A percentile compares a stretch with the other conserved stretches of the same genome.
phyloP scores from a whole-genome alignment of 2,888 invertebrate species.

The Tenthredo livida region DNA sequence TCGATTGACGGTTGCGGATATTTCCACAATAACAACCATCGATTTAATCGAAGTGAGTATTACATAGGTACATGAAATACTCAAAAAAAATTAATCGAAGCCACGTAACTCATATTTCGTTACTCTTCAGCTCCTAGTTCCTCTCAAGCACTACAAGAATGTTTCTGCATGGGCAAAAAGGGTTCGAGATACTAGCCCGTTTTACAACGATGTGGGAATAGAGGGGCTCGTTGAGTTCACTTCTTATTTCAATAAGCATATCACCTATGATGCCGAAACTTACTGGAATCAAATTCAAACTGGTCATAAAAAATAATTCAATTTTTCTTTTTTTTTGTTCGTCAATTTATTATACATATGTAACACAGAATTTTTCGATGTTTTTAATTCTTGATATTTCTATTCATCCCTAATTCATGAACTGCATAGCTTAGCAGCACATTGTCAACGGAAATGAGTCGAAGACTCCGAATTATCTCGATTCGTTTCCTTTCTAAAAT shows the following conservation, averaged over 20 bases:
- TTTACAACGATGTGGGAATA: background rate
- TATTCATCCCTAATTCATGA: background rate
- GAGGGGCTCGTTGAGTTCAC: background rate
- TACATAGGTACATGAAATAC: background rate
- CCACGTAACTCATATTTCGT: background rate
- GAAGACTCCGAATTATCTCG: too few species aligned
- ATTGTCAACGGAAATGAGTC: too few species aligned
- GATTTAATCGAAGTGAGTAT: constrained; percentile 12
- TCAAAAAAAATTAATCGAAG: background rate
- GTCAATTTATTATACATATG: background rate
- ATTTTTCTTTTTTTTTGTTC: too few species aligned
- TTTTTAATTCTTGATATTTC: background rate
- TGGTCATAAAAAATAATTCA: background rate
- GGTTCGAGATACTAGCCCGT: background rate
- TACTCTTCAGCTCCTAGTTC: background rate
- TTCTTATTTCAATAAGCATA: background rate
- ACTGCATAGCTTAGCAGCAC: too few species aligned
- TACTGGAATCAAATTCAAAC: background rate
- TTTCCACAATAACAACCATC: constrained; percentile 16
- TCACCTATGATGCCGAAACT: background rate
- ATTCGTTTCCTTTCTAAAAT: too few species aligned
- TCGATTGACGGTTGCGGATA: constrained; percentile 29
- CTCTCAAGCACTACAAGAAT: constrained; percentile 18
- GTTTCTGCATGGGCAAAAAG: constrained; percentile 4
- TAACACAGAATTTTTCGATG: background rate